Base-by-base conservation (phyloP, 2,888 invertebrate species). In the Ormyrus pomaceus region DNA sequence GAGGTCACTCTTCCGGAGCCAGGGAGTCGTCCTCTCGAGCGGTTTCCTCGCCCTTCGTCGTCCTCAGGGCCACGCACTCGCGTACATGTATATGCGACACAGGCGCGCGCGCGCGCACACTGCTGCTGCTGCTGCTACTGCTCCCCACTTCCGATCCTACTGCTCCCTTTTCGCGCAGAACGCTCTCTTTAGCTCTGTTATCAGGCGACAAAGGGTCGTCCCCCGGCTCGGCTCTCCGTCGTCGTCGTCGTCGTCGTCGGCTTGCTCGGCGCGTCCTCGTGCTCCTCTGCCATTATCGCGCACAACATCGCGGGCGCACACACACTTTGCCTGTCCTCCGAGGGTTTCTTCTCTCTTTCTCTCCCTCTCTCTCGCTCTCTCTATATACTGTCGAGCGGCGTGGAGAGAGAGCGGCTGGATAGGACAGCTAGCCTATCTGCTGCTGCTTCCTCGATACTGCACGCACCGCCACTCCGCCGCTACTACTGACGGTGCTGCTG, bases 231-330 rank as follows among this genome's bases (percentile, higher is more conserved):
- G 50, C 73, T 8, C 66, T 19, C 62, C 48, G 62, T 10, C 68
- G 53, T 68, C 68, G 46, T 62, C 62, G 76, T 61, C 70, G 34
- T 46, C 76, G 56, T n/a, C n/a, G n/a, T n/a, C n/a, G n/a, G 48
- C 64, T n/a, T 19, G 11, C 53, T 34, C 34, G 46, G 53, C 46
- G 46, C 8, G 34, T 6, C 51, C 61, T 51, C 68, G 45, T 55
- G 51, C 61, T 45, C 10, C 34, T 71, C 46, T 51, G 13, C 13
- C 55, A 45, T 80, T 77, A 77, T 80, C 80, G 72, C 71, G 80
- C 75, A 74, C 71, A 34, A 34, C 34, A 34, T 34, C 46, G 8
- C 56, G 46, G n/a, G 70, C 53, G 46, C 69, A 56, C 64, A 34
- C 45, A 46, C 65, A 2, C 9, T 48, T 48, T 55, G 51, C 55